Percentiles rank a stretch among this genome's conserved stretches.
Conservation (phyloP, 2,113 vertebrate species). For the Chamaea fasciata region DNA sequence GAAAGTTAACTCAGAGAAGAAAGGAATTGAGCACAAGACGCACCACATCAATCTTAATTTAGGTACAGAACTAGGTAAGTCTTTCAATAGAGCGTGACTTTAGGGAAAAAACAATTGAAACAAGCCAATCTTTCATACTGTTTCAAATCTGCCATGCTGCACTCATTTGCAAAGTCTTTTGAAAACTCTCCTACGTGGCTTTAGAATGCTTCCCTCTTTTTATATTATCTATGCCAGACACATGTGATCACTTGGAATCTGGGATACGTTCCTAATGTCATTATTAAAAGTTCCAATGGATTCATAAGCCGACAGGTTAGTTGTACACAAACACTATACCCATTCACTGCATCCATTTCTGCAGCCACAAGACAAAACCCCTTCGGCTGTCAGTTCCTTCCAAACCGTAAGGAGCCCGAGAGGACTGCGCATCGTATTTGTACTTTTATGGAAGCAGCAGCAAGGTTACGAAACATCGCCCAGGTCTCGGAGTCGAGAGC, state of each 20-base stretch:
- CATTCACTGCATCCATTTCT: neutral
- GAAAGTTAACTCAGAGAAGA: neutral
- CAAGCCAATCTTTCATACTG: neutral
- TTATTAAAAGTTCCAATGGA: neutral
- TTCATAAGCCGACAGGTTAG: neutral
- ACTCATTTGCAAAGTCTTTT: neutral
- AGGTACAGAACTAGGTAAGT: neutral
- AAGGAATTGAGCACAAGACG: neutral
- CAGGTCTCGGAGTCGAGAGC: neutral
- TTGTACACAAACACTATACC: accelerated
- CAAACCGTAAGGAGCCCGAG: neutral
- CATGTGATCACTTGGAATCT: neutral
- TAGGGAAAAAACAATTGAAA: neutral
- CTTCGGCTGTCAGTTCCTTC: neutral
- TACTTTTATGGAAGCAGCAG: neutral
- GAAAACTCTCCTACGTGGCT: neutral
- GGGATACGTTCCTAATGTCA: neutral
- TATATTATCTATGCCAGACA: neutral
- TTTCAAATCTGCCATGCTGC: accelerated
- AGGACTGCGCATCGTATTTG: accelerated
- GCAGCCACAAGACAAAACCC: neutral
- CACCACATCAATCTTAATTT: neutral
- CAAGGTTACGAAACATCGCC: neutral
- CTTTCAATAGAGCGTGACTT: neutral
- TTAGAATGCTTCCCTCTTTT: neutral